These are phyloP conservation scores for Atherinosoma microstoma DNA, from an alignment of 2,797 vertebrate species.

Conservation along the genomic window DNA sequence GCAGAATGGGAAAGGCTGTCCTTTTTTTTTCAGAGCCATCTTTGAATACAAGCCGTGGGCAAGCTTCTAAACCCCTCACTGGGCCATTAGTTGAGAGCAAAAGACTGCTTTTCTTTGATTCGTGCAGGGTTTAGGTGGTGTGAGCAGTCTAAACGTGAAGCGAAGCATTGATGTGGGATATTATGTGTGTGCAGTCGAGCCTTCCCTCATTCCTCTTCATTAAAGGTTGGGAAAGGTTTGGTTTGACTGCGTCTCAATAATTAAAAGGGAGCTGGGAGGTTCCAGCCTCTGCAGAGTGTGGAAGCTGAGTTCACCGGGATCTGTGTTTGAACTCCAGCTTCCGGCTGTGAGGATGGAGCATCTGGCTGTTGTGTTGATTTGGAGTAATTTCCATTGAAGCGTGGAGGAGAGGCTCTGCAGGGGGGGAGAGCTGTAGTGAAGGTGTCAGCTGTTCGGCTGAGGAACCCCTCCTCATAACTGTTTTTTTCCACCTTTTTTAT, in stretches of 20 bases:
- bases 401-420: slow-evolving; percentile 45
- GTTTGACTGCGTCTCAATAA: slow-evolving; percentile 27
- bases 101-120: slow-evolving; percentile 15
- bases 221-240: slow-evolving; percentile 48
- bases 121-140: slow-evolving; percentile 13
- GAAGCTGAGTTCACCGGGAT: slow-evolving; percentile 10
- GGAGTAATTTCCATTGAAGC: slow-evolving; percentile 49
- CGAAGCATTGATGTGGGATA: slow-evolving; percentile 8
- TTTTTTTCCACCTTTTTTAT: slow-evolving; percentile 1
- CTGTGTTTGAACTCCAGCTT: slow-evolving; percentile 38
- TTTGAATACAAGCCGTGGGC: slow-evolving; percentile 19
- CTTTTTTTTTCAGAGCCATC: slow-evolving; percentile 7
- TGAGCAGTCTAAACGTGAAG: slow-evolving; percentile 24
- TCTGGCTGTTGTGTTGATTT: slow-evolving; percentile 53
- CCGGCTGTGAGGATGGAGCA: slow-evolving; percentile 36
- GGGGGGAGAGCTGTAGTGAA: slow-evolving; percentile 34
- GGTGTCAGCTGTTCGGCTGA: slow-evolving; percentile 60
- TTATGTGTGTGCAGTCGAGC: slow-evolving; percentile 18
- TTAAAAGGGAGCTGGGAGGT: background rate
- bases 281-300: slow-evolving; percentile 13
- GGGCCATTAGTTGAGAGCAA: slow-evolving; percentile 6
- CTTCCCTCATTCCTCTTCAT: slow-evolving; percentile 26
- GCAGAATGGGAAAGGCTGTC: background rate
- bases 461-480: slow-evolving; percentile 25
- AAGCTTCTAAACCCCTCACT: slow-evolving; percentile 15